These are phyloP conservation scores for Machimus rusticus DNA, from an alignment of 2,888 invertebrate genomes.

Conservation along the genomic window DNA sequence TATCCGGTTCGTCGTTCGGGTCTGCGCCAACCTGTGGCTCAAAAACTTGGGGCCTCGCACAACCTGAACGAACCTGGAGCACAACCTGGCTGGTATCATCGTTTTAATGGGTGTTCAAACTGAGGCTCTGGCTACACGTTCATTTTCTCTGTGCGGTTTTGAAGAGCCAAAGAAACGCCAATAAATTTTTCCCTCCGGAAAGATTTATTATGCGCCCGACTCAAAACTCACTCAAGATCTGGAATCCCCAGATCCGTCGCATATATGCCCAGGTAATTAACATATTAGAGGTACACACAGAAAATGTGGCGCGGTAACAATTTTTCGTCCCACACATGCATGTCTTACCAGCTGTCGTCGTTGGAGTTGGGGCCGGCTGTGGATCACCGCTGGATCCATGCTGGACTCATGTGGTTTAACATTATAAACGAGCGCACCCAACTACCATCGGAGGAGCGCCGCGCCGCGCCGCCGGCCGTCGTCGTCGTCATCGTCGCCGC, in stretches of 20 bases:
- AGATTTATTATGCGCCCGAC: slow-evolving; percentile 46
- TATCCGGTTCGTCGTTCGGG: neutral
- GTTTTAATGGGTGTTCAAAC: slow-evolving; percentile 13
- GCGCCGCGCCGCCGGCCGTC: too few relatives aligned
- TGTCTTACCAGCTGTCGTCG: slow-evolving; percentile 41
- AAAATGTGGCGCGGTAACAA: slow-evolving; percentile 50
- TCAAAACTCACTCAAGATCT: slow-evolving; percentile 45
- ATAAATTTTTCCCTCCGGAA: slow-evolving; percentile 43
- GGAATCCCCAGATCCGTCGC: slow-evolving; percentile 40
- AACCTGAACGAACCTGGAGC: neutral
- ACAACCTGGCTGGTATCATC: neutral
- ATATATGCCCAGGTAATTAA: slow-evolving; percentile 50
- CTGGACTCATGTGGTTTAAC: slow-evolving; percentile 17
- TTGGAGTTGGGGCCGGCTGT: slow-evolving; percentile 16
- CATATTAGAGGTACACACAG: slow-evolving; percentile 51
- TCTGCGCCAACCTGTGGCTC: neutral
- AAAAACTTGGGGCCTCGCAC: too few relatives aligned
- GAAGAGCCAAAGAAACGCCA: slow-evolving; percentile 23
- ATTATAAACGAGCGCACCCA: slow-evolving; percentile 25
- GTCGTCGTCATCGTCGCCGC: too few relatives aligned
- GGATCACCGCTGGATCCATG: neutral
- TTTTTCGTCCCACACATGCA: slow-evolving; percentile 50
- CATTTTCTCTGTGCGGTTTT: slow-evolving; percentile 23
- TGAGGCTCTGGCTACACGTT: neutral
- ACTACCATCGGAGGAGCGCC: neutral